These are phyloP conservation scores for Cephus spinipes DNA, from an alignment of 2,888 invertebrate genomes.

Conservation along the genomic window DNA sequence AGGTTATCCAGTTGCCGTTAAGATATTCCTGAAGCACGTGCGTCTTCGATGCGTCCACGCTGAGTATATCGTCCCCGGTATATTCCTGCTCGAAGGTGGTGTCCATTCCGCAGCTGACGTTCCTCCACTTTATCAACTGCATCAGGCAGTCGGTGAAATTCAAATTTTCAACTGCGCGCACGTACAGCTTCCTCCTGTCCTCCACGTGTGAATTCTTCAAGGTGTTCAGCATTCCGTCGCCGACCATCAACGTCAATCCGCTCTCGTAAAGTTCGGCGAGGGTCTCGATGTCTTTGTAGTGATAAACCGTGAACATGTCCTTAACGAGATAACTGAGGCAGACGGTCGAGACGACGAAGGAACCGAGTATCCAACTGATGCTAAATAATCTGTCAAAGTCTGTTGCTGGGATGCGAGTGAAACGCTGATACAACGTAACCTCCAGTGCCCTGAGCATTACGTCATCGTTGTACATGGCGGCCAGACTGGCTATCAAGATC, in stretches of 20 bases:
- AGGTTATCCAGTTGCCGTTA: constrained; percentile 29
- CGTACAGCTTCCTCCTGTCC: constrained; percentile 15
- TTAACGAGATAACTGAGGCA: constrained; percentile 28
- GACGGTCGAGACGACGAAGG: constrained; percentile 17
- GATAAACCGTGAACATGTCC: constrained; percentile 20
- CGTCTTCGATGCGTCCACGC: constrained; percentile 1
- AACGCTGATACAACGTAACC: constrained; percentile 22
- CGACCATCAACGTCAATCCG: constrained; percentile 26
- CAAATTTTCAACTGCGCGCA: constrained; percentile 7
- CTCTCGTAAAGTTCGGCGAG: constrained; percentile 26
- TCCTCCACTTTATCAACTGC: constrained; percentile 10
- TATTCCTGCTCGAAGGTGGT: background rate
- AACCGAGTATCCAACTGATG: constrained; percentile 30
- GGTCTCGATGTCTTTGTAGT: constrained; percentile 24
- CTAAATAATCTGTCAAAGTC: constrained; percentile 25
- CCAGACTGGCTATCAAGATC: background rate
- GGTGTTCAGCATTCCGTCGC: constrained; percentile 18
- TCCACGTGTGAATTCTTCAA: constrained; percentile 20
- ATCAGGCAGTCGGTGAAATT: constrained; percentile 22
- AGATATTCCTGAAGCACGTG: constrained; percentile 31
- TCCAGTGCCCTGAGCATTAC: constrained; percentile 17
- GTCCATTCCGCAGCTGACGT: constrained; percentile 26
- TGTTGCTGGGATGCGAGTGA: constrained; percentile 15
- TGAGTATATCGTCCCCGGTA: background rate
- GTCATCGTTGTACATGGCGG: constrained; percentile 10